These are phyloP conservation scores for Dryocosmus kuriphilus DNA, from an alignment of 2,888 invertebrate species.

Conservation along the genomic window DNA sequence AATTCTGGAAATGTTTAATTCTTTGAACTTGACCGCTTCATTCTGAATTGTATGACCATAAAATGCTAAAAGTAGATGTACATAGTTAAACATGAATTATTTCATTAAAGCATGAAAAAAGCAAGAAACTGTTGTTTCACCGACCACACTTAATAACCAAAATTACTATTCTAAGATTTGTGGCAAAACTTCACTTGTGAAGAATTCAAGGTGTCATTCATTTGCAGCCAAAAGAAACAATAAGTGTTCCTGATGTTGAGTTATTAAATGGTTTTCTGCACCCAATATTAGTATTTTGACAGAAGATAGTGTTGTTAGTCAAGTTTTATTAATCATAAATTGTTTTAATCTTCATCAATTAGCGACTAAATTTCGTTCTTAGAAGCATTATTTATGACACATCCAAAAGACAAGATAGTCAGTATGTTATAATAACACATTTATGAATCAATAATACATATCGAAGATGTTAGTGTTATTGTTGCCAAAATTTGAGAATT, in stretches of 20 bases:
- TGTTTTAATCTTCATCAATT: neutral
- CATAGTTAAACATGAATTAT: too few species aligned
- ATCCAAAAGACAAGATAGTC: neutral
- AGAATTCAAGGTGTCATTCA: neutral
- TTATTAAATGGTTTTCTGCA: neutral
- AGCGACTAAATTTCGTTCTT: neutral
- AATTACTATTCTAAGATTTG: too few species aligned
- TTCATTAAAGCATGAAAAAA: too few species aligned
- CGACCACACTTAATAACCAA: too few species aligned
- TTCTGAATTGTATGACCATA: too few species aligned
- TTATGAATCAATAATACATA: neutral
- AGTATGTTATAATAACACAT: neutral
- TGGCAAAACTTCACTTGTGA: too few species aligned
- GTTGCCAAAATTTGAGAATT: too few species aligned
- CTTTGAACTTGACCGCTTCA: too few species aligned
- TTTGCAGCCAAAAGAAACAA: neutral
- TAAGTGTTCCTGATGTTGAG: neutral
- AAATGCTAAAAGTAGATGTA: too few species aligned
- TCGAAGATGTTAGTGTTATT: too few species aligned
- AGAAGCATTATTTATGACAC: neutral
- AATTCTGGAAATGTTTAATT: too few species aligned
- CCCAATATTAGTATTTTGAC: neutral
- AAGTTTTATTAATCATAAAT: neutral
- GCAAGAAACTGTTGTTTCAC: too few species aligned
- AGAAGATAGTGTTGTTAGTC: neutral